These are phyloP conservation scores for Pediacus dermestoides DNA, from an alignment of 2,888 invertebrate genomes.

Conservation along the genomic window DNA sequence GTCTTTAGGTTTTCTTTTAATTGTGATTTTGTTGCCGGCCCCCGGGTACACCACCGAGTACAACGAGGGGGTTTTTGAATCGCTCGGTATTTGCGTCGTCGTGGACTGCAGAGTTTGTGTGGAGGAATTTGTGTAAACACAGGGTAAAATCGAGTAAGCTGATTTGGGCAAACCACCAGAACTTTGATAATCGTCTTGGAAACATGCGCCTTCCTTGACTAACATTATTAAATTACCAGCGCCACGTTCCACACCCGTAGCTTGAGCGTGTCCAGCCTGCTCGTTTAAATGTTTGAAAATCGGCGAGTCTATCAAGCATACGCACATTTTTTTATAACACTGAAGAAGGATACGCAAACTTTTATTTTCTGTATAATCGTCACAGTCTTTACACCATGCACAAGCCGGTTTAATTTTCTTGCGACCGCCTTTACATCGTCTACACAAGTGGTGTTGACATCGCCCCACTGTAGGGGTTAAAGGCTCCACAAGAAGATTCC, in stretches of 20 bases:
- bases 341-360: constrained; percentile 76
- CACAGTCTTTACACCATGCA: constrained; percentile 80
- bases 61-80: constrained; percentile 50
- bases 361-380: constrained; percentile 77
- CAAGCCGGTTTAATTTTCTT: constrained; percentile 84
- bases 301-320: constrained; percentile 71
- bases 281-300: constrained; percentile 60
- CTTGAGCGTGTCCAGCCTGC: constrained; percentile 55
- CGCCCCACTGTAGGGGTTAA: constrained; percentile 72
- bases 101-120: constrained; percentile 51
- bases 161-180: constrained; percentile 70
- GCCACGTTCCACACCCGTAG: constrained; percentile 53
- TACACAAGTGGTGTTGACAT: constrained; percentile 88
- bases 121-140: constrained; percentile 66
- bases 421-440: constrained; percentile 76
- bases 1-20: constrained; percentile 65
- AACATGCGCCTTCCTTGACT: constrained; percentile 76
- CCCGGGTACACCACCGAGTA: constrained; percentile 81
- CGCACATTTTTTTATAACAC: constrained; percentile 86
- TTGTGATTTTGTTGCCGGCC: constrained; percentile 77
- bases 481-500: constrained; percentile 76
- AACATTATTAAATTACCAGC: constrained; percentile 66
- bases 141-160: constrained; percentile 70
- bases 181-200: constrained; percentile 72
- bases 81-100: constrained; percentile 16